phyloP scores from a whole-genome alignment of 1,140 invertebrate species.

The Diachasmimorpha longicaudata region DNA sequence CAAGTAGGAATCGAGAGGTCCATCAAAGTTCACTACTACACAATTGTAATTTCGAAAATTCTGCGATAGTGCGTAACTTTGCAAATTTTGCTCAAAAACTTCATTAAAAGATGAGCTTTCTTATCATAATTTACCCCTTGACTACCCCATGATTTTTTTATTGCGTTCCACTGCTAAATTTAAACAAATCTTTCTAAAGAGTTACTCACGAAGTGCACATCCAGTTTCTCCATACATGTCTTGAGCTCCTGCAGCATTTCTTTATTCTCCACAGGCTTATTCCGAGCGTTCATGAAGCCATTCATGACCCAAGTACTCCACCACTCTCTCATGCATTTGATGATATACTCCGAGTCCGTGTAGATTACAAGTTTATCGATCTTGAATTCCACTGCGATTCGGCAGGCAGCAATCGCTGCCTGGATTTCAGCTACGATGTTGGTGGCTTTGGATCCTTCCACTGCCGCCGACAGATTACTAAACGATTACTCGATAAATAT shows the following conservation, averaged over 20 bases:
- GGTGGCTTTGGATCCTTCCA: constrained; percentile 75
- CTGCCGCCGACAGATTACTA: constrained; percentile 78
- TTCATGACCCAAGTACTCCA: constrained; percentile 80
- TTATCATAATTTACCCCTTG: too few relatives aligned
- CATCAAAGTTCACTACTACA: too few relatives aligned
- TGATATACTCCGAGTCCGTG: constrained; percentile 89
- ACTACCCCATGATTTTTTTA: too few relatives aligned
- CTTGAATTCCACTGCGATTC: constrained; percentile 70
- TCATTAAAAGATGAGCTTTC: too few relatives aligned
- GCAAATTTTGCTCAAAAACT: too few relatives aligned
- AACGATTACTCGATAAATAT: constrained; percentile 27
- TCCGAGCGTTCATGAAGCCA: neutral
- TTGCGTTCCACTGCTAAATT: too few relatives aligned
- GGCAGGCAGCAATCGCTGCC: constrained; percentile 81
- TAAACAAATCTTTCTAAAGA: neutral
- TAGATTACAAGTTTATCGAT: constrained; percentile 74
- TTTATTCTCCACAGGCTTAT: neutral
- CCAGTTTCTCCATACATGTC: neutral
- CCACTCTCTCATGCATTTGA: constrained; percentile 66
- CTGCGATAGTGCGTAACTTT: too few relatives aligned
- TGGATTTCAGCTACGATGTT: constrained; percentile 94
- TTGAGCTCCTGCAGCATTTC: neutral
- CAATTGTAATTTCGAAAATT: too few relatives aligned
- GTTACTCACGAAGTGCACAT: neutral
- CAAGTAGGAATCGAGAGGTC: too few relatives aligned